These are phyloP conservation scores for Holothuria scabra DNA, from an alignment of 53 echinoderm and acorn worm species.

Conservation along the genomic window DNA sequence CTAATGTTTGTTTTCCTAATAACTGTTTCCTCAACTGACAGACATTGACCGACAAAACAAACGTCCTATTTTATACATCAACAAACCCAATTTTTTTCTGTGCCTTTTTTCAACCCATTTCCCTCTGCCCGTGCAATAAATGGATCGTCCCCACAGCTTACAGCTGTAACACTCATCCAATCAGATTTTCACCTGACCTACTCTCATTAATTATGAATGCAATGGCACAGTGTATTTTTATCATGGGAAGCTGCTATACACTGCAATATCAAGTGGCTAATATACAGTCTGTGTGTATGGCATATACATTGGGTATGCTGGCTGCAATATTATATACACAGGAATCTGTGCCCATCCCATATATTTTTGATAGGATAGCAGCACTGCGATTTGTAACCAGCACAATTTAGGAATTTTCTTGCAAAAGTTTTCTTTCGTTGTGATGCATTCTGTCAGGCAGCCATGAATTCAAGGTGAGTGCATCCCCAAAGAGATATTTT, in stretches of 20 bases:
- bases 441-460: conserved; percentile 40
- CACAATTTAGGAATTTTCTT: conserved; percentile 17
- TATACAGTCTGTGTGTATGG: neutral
- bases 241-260: neutral
- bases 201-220: conserved; percentile 45
- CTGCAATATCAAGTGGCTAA: conserved; percentile 9
- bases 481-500: no score
- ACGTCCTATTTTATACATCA: no score
- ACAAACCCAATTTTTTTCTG: no score
- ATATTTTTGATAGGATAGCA: no score
- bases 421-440: conserved; percentile 1
- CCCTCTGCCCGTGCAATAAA: neutral
- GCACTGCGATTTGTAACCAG: conserved; percentile 23
- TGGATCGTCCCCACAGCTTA: conserved; percentile 14
- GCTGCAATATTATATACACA: no score
- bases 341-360: no score
- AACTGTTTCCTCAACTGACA: no score
- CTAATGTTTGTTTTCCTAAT: no score
- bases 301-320: no score
- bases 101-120: no score
- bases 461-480: conserved; percentile 42
- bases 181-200: neutral
- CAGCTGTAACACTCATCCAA: conserved; percentile 21
- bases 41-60: no score
- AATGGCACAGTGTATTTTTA: neutral